A percentile compares a stretch with the other conserved stretches of the same genome.
phyloP scores from a whole-genome alignment of 64 coral and sea anemone genomes.

The Acropora yongei region DNA sequence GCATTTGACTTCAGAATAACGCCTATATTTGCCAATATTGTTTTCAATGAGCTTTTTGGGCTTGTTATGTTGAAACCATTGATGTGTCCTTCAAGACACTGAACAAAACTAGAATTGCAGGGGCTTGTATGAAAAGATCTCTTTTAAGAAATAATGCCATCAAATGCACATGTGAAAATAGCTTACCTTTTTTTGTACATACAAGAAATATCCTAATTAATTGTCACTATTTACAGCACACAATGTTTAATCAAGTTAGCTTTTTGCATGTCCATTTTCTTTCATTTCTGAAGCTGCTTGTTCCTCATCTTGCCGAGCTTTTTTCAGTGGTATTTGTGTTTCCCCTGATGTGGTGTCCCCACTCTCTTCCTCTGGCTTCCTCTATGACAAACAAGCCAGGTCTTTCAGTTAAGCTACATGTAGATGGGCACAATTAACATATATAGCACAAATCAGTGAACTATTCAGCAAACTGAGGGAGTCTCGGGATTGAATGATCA shows the following conservation, averaged over 20 bases:
- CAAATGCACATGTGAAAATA: background rate
- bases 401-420: background rate
- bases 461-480: too few species aligned
- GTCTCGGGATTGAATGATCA: too few species aligned
- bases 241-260: background rate
- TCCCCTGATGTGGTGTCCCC: slow-evolving; percentile 32
- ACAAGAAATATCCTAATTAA: background rate
- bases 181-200: background rate
- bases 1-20: too few species aligned
- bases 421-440: background rate
- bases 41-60: too few species aligned
- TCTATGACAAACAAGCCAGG: slow-evolving; percentile 34
- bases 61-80: too few species aligned
- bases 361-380: slow-evolving; percentile 84
- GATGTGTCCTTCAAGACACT: too few species aligned
- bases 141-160: background rate
- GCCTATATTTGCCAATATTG: too few species aligned
- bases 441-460: too few species aligned
- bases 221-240: slow-evolving; percentile 33
- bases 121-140: too few species aligned
- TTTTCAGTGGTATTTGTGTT: slow-evolving; percentile 53
- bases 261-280: slow-evolving; percentile 28
- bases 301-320: slow-evolving; percentile 64
- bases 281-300: background rate
- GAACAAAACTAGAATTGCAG: too few species aligned